These are phyloP conservation scores for Drosophila pseudoobscura DNA, from an alignment of 1,140 invertebrate species.

Conservation along the genomic window DNA sequence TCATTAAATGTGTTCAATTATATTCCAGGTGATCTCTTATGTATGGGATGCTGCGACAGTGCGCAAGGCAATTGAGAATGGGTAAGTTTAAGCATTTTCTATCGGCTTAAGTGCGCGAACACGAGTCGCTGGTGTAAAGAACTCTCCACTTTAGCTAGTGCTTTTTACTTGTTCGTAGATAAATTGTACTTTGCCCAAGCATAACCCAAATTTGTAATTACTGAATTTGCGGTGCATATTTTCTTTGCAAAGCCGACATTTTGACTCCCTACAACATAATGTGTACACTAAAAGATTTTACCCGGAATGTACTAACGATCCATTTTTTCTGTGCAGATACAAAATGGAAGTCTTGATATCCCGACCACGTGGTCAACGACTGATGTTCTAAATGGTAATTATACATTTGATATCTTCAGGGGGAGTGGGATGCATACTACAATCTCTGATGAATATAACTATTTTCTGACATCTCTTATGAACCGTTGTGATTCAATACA, in stretches of 20 bases:
- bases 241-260: conserved; percentile 67
- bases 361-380: conserved; percentile 4
- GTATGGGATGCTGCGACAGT: neutral
- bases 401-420: neutral
- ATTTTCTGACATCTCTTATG: conserved; percentile 82
- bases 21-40: conserved; percentile 41
- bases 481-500: conserved; percentile 76
- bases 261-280: neutral
- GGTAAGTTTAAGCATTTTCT: conserved; percentile 21
- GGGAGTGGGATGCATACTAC: neutral
- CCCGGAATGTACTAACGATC: conserved; percentile 2
- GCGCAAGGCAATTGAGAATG: conserved; percentile 13
- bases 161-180: conserved; percentile 80
- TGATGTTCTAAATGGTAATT: conserved; percentile 8
- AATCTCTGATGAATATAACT: conserved; percentile 66
- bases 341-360: neutral
- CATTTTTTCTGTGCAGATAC: conserved; percentile 21
- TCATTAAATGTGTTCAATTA: neutral
- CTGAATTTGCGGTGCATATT: conserved; percentile 81
- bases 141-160: conserved; percentile 76
- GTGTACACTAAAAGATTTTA: neutral
- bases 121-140: conserved; percentile 82
- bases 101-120: conserved; percentile 31
- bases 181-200: conserved; percentile 75
- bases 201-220: conserved; percentile 72